A percentile compares a stretch with the other conserved stretches of the same genome.
Conservation (phyloP, 2,797 vertebrate genomes). For the Microctenopoma lineatum region DNA sequence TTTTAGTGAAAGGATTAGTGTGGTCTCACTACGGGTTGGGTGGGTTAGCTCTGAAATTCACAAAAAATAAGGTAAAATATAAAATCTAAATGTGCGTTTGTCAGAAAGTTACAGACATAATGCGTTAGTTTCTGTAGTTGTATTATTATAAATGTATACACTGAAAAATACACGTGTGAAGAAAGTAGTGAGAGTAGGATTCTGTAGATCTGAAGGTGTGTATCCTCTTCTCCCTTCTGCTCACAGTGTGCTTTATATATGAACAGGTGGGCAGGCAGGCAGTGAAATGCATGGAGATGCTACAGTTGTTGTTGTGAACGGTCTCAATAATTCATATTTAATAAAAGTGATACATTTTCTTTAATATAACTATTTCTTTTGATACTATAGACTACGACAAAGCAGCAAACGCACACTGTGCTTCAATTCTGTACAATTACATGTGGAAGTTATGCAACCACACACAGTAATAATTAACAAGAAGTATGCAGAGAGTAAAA, state of each 20-base stretch:
- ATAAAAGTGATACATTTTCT: slow-evolving; percentile 9
- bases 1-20: neutral
- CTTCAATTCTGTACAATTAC: slow-evolving; percentile 1
- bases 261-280: slow-evolving; percentile 1
- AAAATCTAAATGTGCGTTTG: neutral
- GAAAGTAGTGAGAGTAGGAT: no score
- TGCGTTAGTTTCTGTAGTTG: neutral
- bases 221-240: slow-evolving; percentile 11
- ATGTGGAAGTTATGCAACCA: slow-evolving; percentile 25
- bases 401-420: neutral
- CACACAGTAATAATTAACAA: neutral
- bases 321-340: neutral
- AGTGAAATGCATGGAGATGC: neutral
- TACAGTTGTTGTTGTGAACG: slow-evolving; percentile 6
- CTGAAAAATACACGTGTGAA: no score
- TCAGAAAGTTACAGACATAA: neutral
- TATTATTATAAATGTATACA: no score
- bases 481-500: neutral
- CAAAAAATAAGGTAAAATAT: neutral
- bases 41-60: neutral
- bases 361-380: slow-evolving; percentile 4
- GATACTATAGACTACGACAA: neutral
- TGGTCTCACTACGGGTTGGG: neutral
- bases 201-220: neutral
- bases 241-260: slow-evolving; percentile 24